Evolutionary conservation across 2,113 vertebrate genomes (phyloP).

Genomic region (Dendropsophus ebraccatus): DNA sequence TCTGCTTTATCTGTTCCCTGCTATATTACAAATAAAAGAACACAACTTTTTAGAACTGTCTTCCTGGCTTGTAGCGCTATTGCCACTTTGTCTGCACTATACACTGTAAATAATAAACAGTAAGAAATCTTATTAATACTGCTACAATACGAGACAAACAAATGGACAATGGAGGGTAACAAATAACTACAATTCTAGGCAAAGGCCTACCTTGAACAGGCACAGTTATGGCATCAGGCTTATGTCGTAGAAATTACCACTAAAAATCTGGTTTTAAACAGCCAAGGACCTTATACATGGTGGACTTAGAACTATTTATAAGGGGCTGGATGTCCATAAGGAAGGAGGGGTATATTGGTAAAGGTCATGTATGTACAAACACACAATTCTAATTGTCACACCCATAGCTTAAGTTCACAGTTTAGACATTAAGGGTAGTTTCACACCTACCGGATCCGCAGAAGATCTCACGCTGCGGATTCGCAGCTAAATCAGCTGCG

Average conservation of each 20-base stretch:
- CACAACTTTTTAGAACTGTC: not conserved
- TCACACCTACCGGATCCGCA: too few relatives aligned
- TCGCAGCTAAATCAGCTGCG: too few relatives aligned
- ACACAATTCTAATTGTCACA: too few relatives aligned
- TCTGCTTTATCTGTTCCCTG: conserved; percentile 52
- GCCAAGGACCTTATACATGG: not conserved
- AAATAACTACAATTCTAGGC: not conserved
- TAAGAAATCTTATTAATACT: not conserved
- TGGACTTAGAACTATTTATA: not conserved
- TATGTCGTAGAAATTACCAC: not conserved
- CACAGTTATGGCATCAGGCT: not conserved
- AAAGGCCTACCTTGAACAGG: not conserved
- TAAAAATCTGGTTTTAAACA: too few relatives aligned
- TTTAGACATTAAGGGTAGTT: too few relatives aligned
- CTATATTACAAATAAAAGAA: conserved; percentile 13
- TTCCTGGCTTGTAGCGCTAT: not conserved
- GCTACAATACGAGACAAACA: not conserved
- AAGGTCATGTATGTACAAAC: too few relatives aligned
- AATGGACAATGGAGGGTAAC: not conserved
- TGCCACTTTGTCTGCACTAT: not conserved
- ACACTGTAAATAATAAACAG: not conserved
- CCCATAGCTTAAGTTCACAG: too few relatives aligned
- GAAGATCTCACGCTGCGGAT: too few relatives aligned
- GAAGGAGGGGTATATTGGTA: too few relatives aligned
- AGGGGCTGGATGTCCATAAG: too few relatives aligned